phyloP scores from a whole-genome alignment of 2,888 invertebrate genomes.

The Phyllotreta cruciferae region DNA sequence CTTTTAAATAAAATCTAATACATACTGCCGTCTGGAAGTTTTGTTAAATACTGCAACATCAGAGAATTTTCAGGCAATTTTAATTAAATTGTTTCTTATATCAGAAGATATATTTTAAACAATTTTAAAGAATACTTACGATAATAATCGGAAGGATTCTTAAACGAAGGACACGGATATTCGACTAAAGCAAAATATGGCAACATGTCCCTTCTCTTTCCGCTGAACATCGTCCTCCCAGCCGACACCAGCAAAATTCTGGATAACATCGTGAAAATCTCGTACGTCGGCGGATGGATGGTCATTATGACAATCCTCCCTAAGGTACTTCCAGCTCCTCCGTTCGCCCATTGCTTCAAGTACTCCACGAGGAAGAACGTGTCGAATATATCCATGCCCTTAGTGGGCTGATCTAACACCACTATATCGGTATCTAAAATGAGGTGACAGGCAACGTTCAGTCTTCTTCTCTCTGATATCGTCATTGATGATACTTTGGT shows the following conservation, averaged over 20 bases:
- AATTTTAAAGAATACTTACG: conserved; percentile 65
- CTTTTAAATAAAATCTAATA: too few species aligned
- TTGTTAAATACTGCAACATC: too few species aligned
- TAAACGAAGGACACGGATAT: conserved; percentile 95
- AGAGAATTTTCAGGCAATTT: too few species aligned
- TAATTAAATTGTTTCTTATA: neutral
- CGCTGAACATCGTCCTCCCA: conserved; percentile 91
- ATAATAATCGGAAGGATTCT: conserved; percentile 97
- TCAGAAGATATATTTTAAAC: neutral
- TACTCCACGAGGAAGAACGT: conserved; percentile 95
- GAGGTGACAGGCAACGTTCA: conserved; percentile 90
- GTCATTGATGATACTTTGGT: conserved; percentile 86
- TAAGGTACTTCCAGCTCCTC: conserved; percentile 58
- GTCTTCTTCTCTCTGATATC: conserved; percentile 83
- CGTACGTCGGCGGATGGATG: conserved; percentile 92
- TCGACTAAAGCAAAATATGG: conserved; percentile 87
- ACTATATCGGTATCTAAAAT: conserved; percentile 86
- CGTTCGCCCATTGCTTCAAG: conserved; percentile 85
- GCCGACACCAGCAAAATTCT: conserved; percentile 87
- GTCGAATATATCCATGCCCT: conserved; percentile 91
- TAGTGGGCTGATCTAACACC: conserved; percentile 86
- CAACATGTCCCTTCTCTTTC: conserved; percentile 86
- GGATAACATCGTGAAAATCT: conserved; percentile 93
- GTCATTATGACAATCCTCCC: conserved; percentile 89
- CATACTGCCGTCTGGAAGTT: too few species aligned